phyloP scores from a whole-genome alignment of 2,888 invertebrate species.

The Autographa pulchrina region DNA sequence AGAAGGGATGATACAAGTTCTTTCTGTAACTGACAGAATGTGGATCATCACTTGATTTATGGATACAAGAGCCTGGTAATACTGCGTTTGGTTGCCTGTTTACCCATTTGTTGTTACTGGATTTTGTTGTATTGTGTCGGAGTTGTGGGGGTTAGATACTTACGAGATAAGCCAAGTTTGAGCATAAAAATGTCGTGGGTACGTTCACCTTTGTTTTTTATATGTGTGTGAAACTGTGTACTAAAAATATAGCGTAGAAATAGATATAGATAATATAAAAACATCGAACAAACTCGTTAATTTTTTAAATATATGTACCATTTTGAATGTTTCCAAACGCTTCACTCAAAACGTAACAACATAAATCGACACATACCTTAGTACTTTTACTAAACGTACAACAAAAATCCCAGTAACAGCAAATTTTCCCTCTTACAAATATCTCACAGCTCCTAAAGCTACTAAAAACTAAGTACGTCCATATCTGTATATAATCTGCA shows the following conservation, averaged over 20 bases:
- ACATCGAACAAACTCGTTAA: too few species aligned
- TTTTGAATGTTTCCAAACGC: too few species aligned
- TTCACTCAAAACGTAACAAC: too few species aligned
- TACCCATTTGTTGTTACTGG: conserved; percentile 28
- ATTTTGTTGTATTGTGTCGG: conserved; percentile 22
- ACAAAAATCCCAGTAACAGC: too few species aligned
- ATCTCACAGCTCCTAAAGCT: too few species aligned
- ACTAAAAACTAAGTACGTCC: not conserved
- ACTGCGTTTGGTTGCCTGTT: conserved; percentile 29
- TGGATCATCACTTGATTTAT: conserved; percentile 64
- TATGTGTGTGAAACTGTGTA: not conserved
- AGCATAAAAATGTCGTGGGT: not conserved
- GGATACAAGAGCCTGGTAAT: conserved; percentile 55
- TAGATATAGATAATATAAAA: too few species aligned
- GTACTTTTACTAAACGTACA: too few species aligned
- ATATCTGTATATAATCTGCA: conserved; percentile 10
- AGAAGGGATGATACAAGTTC: conserved; percentile 67
- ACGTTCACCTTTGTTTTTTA: not conserved
- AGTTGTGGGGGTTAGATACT: not conserved
- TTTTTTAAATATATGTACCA: too few species aligned
- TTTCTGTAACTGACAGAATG: conserved; percentile 65
- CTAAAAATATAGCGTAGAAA: too few species aligned
- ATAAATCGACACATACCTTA: too few species aligned
- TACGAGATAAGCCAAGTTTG: not conserved
- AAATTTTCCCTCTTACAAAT: too few species aligned